Base-by-base conservation (phyloP, 1,140 invertebrate species). In the Polypedilum vanderplanki region DNA sequence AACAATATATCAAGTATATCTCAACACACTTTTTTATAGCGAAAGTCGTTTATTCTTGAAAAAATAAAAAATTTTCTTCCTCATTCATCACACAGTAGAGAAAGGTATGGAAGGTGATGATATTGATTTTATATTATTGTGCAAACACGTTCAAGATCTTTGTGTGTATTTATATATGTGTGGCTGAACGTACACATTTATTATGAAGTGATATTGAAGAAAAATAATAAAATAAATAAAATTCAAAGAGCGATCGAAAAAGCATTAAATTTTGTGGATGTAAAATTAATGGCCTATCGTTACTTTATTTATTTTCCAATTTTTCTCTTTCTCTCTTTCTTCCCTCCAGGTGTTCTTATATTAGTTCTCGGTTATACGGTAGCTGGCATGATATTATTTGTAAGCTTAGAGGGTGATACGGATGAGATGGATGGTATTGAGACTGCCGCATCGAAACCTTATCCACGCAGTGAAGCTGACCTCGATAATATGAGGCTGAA, bases 371-470 rank as follows among this genome's bases (percentile, higher is more conserved):
- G 90, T 1, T 98, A 98, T 84, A 94, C 94, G 40, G 85, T 97
- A 0, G 87, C 96, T 64, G 96, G 96, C 9, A 96, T 94, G 0
- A 94, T 97, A 79, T 89, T 94, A 1, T 98, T 98, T 81, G 90
- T 95, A 80, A 91, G 93, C 2, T 84, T 97, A 41, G 95, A 97
- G 82, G 92, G 91, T 33, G 76, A 78, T 10, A 76, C 81, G 46
- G 81, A 82, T 74, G 86, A 87, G 76, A 40, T 80, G n/a, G 81
- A 82, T 75, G 81, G 82, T 33, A 22, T 10, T 7, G 84, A 85
- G 74, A 87, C 88, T 0, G 87, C 88, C 0, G 86, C 87, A 12
- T 87, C 87, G 0, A 88, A 88, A 79, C 84, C 85, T 22, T 86
- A 86, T 78, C 85, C 86, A 9, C 85, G 85, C 76, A 84, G 85